These are phyloP conservation scores for Nicator chloris DNA, from an alignment of 2,113 vertebrate species.

Conservation along the genomic window DNA sequence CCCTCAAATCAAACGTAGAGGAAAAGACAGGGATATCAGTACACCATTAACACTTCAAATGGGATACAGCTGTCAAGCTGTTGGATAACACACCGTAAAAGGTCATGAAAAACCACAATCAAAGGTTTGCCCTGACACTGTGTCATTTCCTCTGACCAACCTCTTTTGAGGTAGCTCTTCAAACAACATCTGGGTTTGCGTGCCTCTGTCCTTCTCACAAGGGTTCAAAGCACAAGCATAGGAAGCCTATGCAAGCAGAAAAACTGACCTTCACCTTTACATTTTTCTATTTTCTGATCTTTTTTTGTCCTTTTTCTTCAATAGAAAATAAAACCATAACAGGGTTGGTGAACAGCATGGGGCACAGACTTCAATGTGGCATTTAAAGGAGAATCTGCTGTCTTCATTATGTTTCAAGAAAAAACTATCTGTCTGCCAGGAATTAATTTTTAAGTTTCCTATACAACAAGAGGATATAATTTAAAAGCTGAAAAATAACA, in stretches of 20 bases:
- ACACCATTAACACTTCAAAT: background rate
- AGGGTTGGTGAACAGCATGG: slow-evolving; percentile 55
- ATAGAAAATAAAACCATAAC: slow-evolving; percentile 54
- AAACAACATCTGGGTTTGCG: slow-evolving; percentile 24
- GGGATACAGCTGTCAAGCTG: background rate
- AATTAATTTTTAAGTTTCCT: slow-evolving; percentile 12
- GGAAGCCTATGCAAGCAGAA: slow-evolving; percentile 35
- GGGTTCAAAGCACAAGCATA: slow-evolving; percentile 49
- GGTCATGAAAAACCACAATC: slow-evolving; percentile 6
- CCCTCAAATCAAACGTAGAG: background rate
- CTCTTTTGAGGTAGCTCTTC: slow-evolving; percentile 51
- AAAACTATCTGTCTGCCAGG: slow-evolving; percentile 12
- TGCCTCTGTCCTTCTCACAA: background rate
- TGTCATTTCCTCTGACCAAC: background rate
- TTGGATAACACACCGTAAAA: background rate
- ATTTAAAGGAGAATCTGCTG: slow-evolving; percentile 41
- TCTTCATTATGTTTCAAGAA: slow-evolving; percentile 33
- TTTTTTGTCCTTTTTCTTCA: slow-evolving; percentile 53
- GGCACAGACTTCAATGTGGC: background rate
- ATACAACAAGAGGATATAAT: background rate
- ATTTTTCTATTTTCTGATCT: slow-evolving; percentile 61
- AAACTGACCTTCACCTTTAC: slow-evolving; percentile 62
- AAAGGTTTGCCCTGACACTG: slow-evolving; percentile 1
- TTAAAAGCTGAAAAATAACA: background rate
- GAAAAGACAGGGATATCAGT: background rate